Evolutionary conservation across 1,140 invertebrate genomes (phyloP), one percentile per base, ranked within the genome.

Genomic region (Neomicropteryx cornuta): DNA sequence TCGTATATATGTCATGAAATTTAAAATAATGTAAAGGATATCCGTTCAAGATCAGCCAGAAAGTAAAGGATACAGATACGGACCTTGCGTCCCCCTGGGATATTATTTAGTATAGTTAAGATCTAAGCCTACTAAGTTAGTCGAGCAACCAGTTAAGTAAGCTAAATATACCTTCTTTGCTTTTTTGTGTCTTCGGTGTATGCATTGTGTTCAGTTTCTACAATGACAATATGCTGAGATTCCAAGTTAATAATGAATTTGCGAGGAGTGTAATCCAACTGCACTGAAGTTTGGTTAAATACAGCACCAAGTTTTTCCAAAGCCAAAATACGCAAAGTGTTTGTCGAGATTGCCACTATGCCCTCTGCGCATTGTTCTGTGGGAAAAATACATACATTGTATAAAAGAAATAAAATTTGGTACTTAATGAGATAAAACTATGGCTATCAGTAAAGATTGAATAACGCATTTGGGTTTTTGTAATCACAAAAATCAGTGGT

Each of bases 201-300:
- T 0, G 95, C 85, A 62, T 98, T 98, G 53, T 99, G 95, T 62
- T 99, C 97, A 5, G 95, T 97, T 63, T 99, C 96, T 33, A 97
- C 81, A 13, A 96, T 75, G 22, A 97, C 71, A 22, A 97, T 72
- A 54, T 93, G 82, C n/a, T 83, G 87, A n/a, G 84, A 87, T 46
- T 96, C 91, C 5, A 78, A 76, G 64, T 98, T 92, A 33, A 98
- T 85, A 1, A 89, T 81, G 63, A 99, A 97, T 49, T 92, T 91
- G 19, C 96, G 71, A 0, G 96, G 96, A 1, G 97, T 99, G 52
- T 93, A 97, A 46, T 97, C 91, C 18, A 99, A 64, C 1, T 87
- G 86, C 48, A 90, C 82, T 5, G 81, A 83, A 16, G 88, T 77
- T 63, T 98, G 94, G 70, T 99, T 99, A 55, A 99, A 99, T 3